Percentiles rank a stretch among this genome's conserved stretches.
phyloP scores from a whole-genome alignment of 2,797 vertebrate species.

The Pachyuromys duprasi region DNA sequence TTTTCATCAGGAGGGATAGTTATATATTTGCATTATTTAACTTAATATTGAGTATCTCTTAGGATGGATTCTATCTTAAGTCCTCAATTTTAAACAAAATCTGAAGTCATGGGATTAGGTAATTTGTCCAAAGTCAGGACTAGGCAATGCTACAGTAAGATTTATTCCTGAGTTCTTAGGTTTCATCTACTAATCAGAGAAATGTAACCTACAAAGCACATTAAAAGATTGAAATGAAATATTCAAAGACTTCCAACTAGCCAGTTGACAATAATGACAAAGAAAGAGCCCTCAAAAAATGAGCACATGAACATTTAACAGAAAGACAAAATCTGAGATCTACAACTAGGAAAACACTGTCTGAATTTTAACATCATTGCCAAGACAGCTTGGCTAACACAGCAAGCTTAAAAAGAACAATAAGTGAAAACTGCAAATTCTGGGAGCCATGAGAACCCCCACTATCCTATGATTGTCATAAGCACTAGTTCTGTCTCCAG shows the following conservation, averaged over 20 bases:
- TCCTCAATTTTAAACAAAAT: slow-evolving; percentile 4
- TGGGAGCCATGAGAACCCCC: neutral
- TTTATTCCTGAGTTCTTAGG: neutral
- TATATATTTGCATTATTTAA: neutral
- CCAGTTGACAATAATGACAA: neutral
- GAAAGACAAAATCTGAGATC: neutral
- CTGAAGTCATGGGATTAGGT: neutral
- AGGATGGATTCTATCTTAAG: neutral
- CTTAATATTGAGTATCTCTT: neutral
- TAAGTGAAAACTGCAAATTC: neutral
- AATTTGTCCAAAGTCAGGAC: neutral
- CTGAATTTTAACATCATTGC: neutral
- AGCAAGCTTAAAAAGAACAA: neutral
- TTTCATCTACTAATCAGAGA: neutral
- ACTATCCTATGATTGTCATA: neutral
- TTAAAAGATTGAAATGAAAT: slow-evolving; percentile 39
- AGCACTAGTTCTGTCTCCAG: neutral
- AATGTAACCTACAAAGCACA: neutral
- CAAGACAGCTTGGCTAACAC: neutral
- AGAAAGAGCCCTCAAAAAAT: neutral
- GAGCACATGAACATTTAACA: neutral
- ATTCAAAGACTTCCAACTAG: neutral
- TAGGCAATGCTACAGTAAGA: neutral
- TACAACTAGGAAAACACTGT: neutral
- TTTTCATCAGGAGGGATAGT: neutral